Evolutionary conservation across 2,113 vertebrate species (phyloP).

Genomic region (Thunnus maccoyii): DNA sequence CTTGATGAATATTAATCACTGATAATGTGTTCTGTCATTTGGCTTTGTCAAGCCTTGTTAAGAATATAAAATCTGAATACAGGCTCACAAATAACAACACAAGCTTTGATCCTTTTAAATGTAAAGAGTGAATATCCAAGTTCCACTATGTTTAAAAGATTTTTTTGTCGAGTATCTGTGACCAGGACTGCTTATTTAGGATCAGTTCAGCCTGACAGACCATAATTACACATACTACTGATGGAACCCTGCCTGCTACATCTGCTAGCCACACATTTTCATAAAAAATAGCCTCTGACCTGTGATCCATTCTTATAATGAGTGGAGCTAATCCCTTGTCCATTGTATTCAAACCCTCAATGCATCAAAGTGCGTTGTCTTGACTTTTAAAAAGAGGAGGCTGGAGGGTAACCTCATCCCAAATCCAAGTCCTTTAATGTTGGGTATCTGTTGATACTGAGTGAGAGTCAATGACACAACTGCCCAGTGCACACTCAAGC

Average conservation of each 20-base stretch:
- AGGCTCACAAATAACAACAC: not conserved
- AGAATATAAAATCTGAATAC: slow-evolving; percentile 20
- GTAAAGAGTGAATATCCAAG: not conserved
- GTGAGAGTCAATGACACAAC: no score
- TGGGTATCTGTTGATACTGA: no score
- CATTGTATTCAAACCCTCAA: not conserved
- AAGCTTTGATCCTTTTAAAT: not conserved
- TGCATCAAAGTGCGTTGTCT: not conserved
- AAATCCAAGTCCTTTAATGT: no score
- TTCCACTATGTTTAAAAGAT: not conserved
- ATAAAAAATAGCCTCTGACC: not conserved
- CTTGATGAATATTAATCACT: slow-evolving; percentile 20
- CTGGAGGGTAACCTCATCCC: not conserved
- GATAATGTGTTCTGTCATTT: slow-evolving; percentile 22
- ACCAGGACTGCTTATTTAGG: not conserved
- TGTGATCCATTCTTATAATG: not conserved
- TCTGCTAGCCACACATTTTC: not conserved
- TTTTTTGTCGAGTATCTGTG: not conserved
- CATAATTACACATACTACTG: not conserved
- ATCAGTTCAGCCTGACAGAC: slow-evolving; percentile 17
- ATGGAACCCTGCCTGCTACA: not conserved
- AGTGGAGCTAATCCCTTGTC: not conserved
- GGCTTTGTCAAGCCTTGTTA: not conserved
- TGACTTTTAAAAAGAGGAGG: not conserved
- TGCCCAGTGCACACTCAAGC: no score